phyloP scores from a whole-genome alignment of 2,113 vertebrate species.

The Vimba vimba region DNA sequence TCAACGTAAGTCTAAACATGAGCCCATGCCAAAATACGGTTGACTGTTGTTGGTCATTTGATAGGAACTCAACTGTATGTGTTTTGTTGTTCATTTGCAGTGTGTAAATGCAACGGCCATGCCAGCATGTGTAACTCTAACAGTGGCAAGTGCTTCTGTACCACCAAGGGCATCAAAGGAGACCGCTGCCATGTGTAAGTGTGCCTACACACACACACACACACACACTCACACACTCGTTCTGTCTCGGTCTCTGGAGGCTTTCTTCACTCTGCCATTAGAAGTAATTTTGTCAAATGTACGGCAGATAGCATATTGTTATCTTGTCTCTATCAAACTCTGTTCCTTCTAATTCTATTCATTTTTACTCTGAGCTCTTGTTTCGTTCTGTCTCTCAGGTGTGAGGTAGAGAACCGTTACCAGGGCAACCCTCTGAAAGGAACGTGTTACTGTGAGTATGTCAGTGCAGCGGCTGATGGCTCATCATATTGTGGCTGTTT shows the following conservation, averaged over 20 bases:
- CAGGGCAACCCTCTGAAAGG: slow-evolving; percentile 99
- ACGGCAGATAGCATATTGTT: background rate
- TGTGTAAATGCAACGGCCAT: slow-evolving; percentile 96
- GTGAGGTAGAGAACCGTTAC: slow-evolving; percentile 97
- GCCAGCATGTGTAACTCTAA: slow-evolving; percentile 92
- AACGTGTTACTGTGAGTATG: slow-evolving; percentile 97
- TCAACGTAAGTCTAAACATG: slow-evolving; percentile 84
- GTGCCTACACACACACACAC: background rate
- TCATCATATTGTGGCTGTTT: slow-evolving; percentile 9
- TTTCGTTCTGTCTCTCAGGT: slow-evolving; percentile 76
- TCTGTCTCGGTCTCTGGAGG: background rate
- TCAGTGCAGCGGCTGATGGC: background rate
- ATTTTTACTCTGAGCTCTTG: background rate
- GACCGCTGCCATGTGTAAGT: slow-evolving; percentile 98
- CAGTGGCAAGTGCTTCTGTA: slow-evolving; percentile 97
- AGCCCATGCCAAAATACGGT: slow-evolving; percentile 1
- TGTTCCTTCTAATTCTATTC: background rate
- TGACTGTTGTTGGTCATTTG: background rate
- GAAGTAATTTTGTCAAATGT: slow-evolving; percentile 18
- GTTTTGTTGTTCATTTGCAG: slow-evolving; percentile 69
- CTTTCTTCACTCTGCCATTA: slow-evolving; percentile 15
- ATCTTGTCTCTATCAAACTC: slow-evolving; percentile 5
- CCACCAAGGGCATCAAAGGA: slow-evolving; percentile 98
- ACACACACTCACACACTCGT: background rate
- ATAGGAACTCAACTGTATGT: slow-evolving; percentile 1